A percentile compares a stretch with the other conserved stretches of the same genome.
These are phyloP conservation scores for Antheraea yamamai DNA, from an alignment of 2,888 invertebrate species.

Conservation along the genomic window DNA sequence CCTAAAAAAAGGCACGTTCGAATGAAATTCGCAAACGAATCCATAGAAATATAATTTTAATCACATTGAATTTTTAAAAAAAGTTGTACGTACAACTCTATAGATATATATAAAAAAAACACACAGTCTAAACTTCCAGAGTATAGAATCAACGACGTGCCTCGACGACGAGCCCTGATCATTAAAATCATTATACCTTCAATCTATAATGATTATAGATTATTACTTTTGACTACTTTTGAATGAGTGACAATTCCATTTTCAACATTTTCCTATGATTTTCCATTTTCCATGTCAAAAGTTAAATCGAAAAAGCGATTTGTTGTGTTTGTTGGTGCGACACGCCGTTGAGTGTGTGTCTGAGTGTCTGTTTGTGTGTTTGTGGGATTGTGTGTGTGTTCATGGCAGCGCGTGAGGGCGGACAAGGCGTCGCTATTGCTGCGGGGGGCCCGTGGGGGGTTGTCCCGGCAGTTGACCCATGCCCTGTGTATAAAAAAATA, in stretches of 20 bases:
- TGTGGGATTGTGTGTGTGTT: conserved; percentile 29
- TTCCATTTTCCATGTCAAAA: not conserved
- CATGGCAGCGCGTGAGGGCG: conserved; percentile 45
- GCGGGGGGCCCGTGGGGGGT: conserved; percentile 68
- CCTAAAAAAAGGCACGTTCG: not conserved
- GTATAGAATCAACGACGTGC: not conserved
- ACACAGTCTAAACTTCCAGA: conserved; percentile 7
- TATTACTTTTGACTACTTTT: too few relatives aligned
- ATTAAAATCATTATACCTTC: not conserved
- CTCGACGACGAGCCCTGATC: not conserved
- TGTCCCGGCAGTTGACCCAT: conserved; percentile 74
- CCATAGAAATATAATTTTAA: not conserved
- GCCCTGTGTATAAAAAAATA: conserved; percentile 49
- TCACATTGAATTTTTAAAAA: not conserved
- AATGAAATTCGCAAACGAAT: too few relatives aligned
- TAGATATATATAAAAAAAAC: conserved; percentile 25
- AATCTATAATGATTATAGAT: not conserved
- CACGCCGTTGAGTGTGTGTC: conserved; percentile 19
- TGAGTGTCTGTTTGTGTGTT: conserved; percentile 11
- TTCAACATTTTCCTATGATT: not conserved
- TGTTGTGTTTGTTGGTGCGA: not conserved
- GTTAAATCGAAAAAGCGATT: not conserved
- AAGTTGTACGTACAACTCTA: not conserved
- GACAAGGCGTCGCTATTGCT: conserved; percentile 72
- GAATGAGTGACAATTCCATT: not conserved